Evolutionary conservation across 2,113 vertebrate species (phyloP).

Genomic region (Solea solea): DNA sequence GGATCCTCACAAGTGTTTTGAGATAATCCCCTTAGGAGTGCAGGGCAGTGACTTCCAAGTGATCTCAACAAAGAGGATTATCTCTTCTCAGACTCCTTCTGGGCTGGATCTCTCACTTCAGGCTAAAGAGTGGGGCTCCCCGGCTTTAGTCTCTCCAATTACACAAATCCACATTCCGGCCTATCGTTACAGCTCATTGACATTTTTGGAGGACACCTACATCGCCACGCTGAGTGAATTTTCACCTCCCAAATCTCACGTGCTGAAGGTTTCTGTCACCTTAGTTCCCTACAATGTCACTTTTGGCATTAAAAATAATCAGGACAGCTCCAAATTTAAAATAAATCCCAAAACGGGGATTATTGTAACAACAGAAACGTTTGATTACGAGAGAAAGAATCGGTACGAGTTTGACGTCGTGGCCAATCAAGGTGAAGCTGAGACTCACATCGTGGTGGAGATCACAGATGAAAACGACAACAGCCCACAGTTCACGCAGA

Average conservation of each 20-base stretch:
- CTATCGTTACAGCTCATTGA: constrained; percentile 77
- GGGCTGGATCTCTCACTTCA: constrained; percentile 94
- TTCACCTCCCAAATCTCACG: constrained; percentile 87
- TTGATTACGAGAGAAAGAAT: constrained; percentile 85
- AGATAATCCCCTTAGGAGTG: constrained; percentile 83
- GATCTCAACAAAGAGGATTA: constrained; percentile 86
- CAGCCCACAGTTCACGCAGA: constrained; percentile 83
- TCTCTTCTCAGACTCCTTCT: constrained; percentile 84
- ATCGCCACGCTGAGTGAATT: constrained; percentile 88
- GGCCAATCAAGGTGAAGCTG: constrained; percentile 77
- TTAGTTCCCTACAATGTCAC: constrained; percentile 79
- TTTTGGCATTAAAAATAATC: constrained; percentile 84
- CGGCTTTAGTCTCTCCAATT: constrained; percentile 82
- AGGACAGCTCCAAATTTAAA: constrained; percentile 83
- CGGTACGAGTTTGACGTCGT: constrained; percentile 87
- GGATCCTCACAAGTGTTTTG: constrained; percentile 87
- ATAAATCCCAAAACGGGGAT: constrained; percentile 88
- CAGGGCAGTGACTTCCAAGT: constrained; percentile 86
- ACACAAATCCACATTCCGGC: constrained; percentile 85
- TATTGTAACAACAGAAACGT: constrained; percentile 83
- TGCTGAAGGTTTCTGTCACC: constrained; percentile 82
- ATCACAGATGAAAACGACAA: constrained; percentile 92
- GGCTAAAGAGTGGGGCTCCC: constrained; percentile 84
- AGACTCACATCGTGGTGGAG: constrained; percentile 83
- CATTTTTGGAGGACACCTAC: constrained; percentile 87